Conservation (phyloP, 2,113 vertebrate species). For the Siniperca knerii region DNA sequence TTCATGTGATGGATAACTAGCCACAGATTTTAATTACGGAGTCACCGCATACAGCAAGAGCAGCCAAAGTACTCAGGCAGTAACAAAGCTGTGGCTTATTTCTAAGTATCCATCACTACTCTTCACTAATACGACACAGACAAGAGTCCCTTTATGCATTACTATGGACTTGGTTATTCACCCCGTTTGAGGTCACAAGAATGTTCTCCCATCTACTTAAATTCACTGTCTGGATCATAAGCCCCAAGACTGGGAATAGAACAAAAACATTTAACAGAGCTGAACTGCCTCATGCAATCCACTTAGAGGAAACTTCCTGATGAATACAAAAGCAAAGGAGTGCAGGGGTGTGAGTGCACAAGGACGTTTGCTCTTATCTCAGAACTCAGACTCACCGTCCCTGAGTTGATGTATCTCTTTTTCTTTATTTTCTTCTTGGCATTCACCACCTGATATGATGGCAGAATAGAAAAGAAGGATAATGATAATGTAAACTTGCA, state of each 20-base stretch:
- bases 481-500: conserved; percentile 62
- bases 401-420: conserved; percentile 94
- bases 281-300: conserved; percentile 29
- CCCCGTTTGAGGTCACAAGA: conserved; percentile 8
- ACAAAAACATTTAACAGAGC: conserved; percentile 42
- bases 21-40: conserved; percentile 75
- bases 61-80: conserved; percentile 39
- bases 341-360: conserved; percentile 17
- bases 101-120: conserved; percentile 39
- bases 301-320: conserved; percentile 36
- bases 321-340: conserved; percentile 39
- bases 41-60: conserved; percentile 30
- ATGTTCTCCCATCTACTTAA: conserved; percentile 42
- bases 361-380: conserved; percentile 41
- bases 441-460: conserved; percentile 89
- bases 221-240: conserved; percentile 35
- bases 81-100: conserved; percentile 42
- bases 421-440: conserved; percentile 98
- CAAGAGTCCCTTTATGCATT: conserved; percentile 4
- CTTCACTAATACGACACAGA: conserved; percentile 22
- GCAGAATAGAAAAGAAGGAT: conserved; percentile 49
- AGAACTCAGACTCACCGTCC: conserved; percentile 88
- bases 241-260: conserved; percentile 2
- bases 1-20: conserved; percentile 67
- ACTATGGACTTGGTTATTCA: conserved; percentile 16